phyloP scores from a whole-genome alignment of 1,140 invertebrate genomes.

The Teleopsis dalmanni region DNA sequence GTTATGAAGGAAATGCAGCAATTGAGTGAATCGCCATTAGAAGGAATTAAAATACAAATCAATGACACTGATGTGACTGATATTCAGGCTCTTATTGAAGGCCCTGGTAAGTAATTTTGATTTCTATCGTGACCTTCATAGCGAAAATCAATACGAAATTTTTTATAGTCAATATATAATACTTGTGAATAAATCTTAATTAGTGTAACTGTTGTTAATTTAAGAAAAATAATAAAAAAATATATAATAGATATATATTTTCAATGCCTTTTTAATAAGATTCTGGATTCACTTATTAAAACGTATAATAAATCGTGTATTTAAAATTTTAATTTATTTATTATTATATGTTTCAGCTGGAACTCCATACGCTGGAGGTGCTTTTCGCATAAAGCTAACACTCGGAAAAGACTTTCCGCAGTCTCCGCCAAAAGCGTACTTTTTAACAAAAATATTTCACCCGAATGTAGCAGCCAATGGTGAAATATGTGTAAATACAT shows the following conservation, averaged over 20 bases:
- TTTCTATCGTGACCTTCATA: neutral
- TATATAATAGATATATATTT: neutral
- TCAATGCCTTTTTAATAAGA: no score
- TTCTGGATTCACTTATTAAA: no score
- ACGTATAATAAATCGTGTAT: no score
- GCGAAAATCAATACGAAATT: neutral
- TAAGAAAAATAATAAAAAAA: neutral
- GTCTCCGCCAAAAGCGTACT: slow-evolving; percentile 89
- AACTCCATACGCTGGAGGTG: slow-evolving; percentile 76
- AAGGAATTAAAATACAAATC: slow-evolving; percentile 79
- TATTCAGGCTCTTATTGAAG: slow-evolving; percentile 84
- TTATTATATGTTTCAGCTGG: slow-evolving; percentile 52
- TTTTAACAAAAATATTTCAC: slow-evolving; percentile 95
- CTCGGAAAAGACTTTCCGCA: slow-evolving; percentile 90
- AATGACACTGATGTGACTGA: slow-evolving; percentile 90
- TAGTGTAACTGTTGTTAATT: neutral
- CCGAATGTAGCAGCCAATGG: slow-evolving; percentile 92
- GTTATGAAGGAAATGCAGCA: slow-evolving; percentile 78
- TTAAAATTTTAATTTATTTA: slow-evolving; percentile 7
- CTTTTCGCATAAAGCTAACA: slow-evolving; percentile 82
- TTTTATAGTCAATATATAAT: neutral
- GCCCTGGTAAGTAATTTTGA: slow-evolving; percentile 57
- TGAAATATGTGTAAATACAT: slow-evolving; percentile 95
- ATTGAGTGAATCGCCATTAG: slow-evolving; percentile 67
- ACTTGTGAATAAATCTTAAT: neutral